Conservation (phyloP, 2,113 vertebrate genomes). For the Silurus meridionalis region DNA sequence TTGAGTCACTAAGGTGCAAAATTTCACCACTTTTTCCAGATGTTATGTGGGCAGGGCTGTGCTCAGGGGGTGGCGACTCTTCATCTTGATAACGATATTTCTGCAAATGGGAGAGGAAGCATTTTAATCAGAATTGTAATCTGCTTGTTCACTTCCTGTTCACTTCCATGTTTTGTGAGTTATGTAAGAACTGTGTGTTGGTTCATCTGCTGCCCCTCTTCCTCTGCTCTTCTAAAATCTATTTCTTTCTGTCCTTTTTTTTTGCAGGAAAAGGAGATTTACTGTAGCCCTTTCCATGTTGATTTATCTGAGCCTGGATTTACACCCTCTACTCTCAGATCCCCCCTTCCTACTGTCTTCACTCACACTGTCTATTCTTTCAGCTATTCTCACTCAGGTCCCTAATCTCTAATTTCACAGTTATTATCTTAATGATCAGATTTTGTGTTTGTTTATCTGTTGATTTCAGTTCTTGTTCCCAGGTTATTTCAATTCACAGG, state of each 20-base stretch:
- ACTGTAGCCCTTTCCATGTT: too few relatives aligned
- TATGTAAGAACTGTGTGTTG: background rate
- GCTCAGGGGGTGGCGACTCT: constrained; percentile 71
- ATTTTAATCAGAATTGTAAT: background rate
- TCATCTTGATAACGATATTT: constrained; percentile 80
- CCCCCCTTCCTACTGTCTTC: too few relatives aligned
- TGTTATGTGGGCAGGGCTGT: constrained; percentile 72
- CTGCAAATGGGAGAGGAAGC: constrained; percentile 60
- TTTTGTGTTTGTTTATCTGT: background rate
- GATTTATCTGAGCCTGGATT: too few relatives aligned
- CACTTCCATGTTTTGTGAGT: background rate
- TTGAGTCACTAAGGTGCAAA: constrained; percentile 45
- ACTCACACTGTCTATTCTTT: too few relatives aligned
- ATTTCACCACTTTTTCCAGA: constrained; percentile 64
- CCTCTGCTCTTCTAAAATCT: background rate
- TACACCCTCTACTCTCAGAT: too few relatives aligned
- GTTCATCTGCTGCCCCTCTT: background rate
- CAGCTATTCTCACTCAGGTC: too few relatives aligned
- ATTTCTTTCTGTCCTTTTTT: background rate
- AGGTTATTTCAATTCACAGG: background rate
- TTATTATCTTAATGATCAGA: too few relatives aligned
- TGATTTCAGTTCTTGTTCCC: background rate
- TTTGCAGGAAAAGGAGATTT: background rate
- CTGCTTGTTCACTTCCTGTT: background rate
- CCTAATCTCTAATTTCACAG: too few relatives aligned